Conservation (phyloP, 2,113 vertebrate species). For the Laterallus jamaicensis region DNA sequence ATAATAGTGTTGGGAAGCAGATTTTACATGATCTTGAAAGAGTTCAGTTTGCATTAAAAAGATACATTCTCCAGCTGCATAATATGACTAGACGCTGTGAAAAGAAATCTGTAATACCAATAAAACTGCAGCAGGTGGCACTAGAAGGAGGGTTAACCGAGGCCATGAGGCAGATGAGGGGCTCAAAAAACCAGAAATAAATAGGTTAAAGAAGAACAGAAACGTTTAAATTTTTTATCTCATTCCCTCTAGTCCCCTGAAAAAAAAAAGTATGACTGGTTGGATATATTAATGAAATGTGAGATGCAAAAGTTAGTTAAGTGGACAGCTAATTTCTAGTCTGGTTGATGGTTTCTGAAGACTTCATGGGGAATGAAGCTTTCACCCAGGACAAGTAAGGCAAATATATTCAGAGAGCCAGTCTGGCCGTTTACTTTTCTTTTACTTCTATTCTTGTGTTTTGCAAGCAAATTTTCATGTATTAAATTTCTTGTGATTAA, state of each 20-base stretch:
- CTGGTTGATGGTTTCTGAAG: not conserved
- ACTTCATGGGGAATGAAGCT: not conserved
- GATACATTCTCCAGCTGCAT: not conserved
- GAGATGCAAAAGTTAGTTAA: not conserved
- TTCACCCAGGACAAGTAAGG: not conserved
- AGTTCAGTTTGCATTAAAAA: not conserved
- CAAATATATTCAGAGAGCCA: not conserved
- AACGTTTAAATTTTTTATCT: not conserved
- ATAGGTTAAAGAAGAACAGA: not conserved
- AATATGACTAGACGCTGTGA: not conserved
- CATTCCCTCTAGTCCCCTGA: not conserved
- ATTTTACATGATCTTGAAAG: not conserved
- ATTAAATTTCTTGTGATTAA: not conserved
- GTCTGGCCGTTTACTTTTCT: not conserved
- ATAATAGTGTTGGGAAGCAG: not conserved
- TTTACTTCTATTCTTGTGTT: not conserved
- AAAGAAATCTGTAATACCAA: not conserved
- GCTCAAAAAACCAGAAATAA: not conserved
- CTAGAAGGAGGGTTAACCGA: not conserved
- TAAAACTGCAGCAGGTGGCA: conserved; percentile 10
- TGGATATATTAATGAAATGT: not conserved
- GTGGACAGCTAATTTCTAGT: not conserved
- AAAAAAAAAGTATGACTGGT: not conserved
- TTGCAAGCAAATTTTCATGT: rapidly evolving
- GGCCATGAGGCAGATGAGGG: not conserved